These are phyloP conservation scores for Calliphora vicina DNA, from an alignment of 1,140 invertebrate species.

Conservation along the genomic window DNA sequence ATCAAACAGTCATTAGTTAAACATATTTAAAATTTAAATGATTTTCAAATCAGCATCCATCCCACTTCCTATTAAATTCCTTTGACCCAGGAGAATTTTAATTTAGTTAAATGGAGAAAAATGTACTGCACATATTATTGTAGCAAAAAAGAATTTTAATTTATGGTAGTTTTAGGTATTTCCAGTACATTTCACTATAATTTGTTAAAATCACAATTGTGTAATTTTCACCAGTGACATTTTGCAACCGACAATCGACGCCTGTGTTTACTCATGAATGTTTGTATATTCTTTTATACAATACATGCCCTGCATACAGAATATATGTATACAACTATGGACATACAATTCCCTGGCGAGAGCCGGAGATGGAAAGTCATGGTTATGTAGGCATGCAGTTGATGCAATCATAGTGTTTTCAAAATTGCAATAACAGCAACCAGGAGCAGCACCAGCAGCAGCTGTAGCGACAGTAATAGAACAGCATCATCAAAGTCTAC, in stretches of 20 bases:
- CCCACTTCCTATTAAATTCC: too few relatives aligned
- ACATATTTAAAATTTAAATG: too few relatives aligned
- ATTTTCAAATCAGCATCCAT: too few relatives aligned
- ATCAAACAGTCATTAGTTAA: too few relatives aligned
- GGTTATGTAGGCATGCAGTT: not conserved
- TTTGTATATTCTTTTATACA: not conserved
- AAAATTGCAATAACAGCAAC: conserved; percentile 21
- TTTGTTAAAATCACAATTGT: conserved; percentile 33
- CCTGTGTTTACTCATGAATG: not conserved
- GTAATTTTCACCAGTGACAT: conserved; percentile 31
- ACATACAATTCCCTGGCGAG: not conserved
- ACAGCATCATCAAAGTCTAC: conserved; percentile 7
- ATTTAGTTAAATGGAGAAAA: not conserved
- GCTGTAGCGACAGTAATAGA: not conserved
- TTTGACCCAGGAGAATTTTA: too few relatives aligned
- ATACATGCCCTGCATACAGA: not conserved
- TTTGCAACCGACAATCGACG: conserved; percentile 31
- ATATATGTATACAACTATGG: not conserved
- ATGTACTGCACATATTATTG: too few relatives aligned
- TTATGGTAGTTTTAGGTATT: not conserved
- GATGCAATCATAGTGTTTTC: conserved; percentile 21
- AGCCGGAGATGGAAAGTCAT: not conserved
- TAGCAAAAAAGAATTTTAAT: not conserved
- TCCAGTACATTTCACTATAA: conserved; percentile 30
- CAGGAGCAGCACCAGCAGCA: not conserved